These are phyloP conservation scores for Litoditis marina DNA, from an alignment of 2,888 invertebrate genomes.

Conservation along the genomic window DNA sequence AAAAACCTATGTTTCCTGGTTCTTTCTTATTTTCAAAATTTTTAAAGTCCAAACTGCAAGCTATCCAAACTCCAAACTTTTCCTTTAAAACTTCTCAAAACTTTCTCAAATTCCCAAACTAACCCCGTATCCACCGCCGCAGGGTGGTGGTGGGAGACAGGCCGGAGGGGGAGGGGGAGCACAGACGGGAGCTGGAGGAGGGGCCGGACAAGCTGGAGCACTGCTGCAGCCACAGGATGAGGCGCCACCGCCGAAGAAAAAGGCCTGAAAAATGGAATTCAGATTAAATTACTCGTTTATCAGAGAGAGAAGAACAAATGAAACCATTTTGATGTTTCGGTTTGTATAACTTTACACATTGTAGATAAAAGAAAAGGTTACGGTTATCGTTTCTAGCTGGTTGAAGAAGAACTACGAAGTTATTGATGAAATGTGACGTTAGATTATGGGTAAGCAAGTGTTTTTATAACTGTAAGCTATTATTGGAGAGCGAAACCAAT, in stretches of 20 bases:
- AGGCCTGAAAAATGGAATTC: conserved; percentile 4
- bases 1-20: background rate
- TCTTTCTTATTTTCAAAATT: background rate
- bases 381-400: too few relatives aligned
- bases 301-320: too few relatives aligned
- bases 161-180: conserved; percentile 9
- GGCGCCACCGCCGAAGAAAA: conserved; percentile 9
- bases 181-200: conserved; percentile 22
- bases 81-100: background rate
- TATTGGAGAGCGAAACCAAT: too few relatives aligned
- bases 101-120: background rate
- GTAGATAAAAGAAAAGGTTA: too few relatives aligned
- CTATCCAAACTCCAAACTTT: background rate
- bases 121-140: conserved; percentile 10
- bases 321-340: too few relatives aligned
- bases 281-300: too few relatives aligned
- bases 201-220: conserved; percentile 12
- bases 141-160: conserved; percentile 30
- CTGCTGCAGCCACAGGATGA: conserved; percentile 9
- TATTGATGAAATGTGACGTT: too few relatives aligned
- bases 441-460: too few relatives aligned
- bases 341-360: too few relatives aligned
- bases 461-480: too few relatives aligned
- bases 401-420: too few relatives aligned
- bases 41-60: background rate